Conservation (phyloP, 2,797 vertebrate species). For the Decapterus maruadsi region DNA sequence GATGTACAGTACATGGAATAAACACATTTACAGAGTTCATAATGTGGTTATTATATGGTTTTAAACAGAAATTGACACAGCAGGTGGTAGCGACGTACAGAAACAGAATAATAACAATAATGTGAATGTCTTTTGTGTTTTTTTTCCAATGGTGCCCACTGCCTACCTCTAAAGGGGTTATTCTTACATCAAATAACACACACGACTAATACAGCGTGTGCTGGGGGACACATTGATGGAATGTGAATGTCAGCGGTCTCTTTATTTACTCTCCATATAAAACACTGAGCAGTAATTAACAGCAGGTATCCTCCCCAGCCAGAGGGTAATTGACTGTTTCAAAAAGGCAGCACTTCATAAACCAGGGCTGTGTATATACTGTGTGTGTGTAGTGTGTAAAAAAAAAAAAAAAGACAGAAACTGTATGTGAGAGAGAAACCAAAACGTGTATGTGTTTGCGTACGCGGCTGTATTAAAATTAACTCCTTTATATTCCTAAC, state of each 20-base stretch:
- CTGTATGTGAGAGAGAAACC: constrained; percentile 64
- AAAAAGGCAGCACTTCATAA: constrained; percentile 97
- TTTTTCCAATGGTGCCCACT: constrained; percentile 31
- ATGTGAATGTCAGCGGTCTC: constrained; percentile 99
- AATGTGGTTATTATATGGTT: neutral
- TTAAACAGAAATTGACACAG: neutral
- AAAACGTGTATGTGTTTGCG: constrained; percentile 52
- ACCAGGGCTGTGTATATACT: constrained; percentile 76
- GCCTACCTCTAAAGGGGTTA: constrained; percentile 54
- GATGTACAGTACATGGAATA: neutral
- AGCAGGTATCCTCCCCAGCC: constrained; percentile 96
- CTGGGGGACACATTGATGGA: constrained; percentile 95
- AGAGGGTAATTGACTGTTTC: constrained; percentile 99
- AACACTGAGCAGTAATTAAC: constrained; percentile 99
- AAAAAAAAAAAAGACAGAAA: constrained; percentile 44
- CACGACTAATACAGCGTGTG: constrained; percentile 86
- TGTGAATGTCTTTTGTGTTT: neutral
- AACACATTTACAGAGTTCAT: neutral
- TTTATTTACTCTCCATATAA: constrained; percentile 99
- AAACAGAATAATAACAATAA: neutral
- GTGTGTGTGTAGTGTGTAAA: neutral
- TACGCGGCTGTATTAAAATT: constrained; percentile 91
- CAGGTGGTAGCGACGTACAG: neutral
- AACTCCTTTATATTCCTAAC: constrained; percentile 87
- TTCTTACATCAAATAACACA: constrained; percentile 71